Conservation (phyloP, 2,797 vertebrate species). For the Pangasius mekongensis region DNA sequence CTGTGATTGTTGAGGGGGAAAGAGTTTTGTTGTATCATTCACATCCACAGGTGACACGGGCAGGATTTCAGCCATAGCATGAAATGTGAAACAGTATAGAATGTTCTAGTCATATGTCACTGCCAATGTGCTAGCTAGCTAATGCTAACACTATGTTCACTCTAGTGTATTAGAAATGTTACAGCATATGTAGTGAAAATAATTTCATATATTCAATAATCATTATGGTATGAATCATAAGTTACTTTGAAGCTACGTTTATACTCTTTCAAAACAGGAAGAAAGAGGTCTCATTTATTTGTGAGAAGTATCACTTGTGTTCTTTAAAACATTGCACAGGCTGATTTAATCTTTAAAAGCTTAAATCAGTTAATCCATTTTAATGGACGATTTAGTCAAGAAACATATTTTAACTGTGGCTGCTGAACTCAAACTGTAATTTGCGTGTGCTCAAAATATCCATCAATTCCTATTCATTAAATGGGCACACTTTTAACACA, state of each 20-base stretch:
- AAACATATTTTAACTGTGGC: not conserved
- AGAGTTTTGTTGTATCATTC: not conserved
- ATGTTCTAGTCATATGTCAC: no score
- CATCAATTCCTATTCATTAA: not conserved
- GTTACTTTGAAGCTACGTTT: not conserved
- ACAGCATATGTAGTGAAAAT: not conserved
- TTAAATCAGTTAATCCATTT: not conserved
- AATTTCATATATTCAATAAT: not conserved
- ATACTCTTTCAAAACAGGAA: not conserved
- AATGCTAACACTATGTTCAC: not conserved
- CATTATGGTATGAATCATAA: not conserved
- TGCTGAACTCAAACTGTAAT: not conserved
- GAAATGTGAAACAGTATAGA: not conserved
- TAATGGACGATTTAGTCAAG: not conserved
- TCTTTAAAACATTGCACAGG: not conserved
- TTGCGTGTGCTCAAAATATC: not conserved
- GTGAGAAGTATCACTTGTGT: not conserved
- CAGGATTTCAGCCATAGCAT: not conserved
- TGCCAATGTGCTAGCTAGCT: not conserved
- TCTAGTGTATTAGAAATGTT: not conserved
- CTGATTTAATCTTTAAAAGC: constrained; percentile 8
- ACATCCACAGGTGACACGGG: not conserved
- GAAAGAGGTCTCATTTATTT: not conserved
- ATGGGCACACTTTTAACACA: not conserved
- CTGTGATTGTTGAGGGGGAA: constrained; percentile 61